phyloP scores from a whole-genome alignment of 2,113 vertebrate genomes.

The Perccottus glenii region DNA sequence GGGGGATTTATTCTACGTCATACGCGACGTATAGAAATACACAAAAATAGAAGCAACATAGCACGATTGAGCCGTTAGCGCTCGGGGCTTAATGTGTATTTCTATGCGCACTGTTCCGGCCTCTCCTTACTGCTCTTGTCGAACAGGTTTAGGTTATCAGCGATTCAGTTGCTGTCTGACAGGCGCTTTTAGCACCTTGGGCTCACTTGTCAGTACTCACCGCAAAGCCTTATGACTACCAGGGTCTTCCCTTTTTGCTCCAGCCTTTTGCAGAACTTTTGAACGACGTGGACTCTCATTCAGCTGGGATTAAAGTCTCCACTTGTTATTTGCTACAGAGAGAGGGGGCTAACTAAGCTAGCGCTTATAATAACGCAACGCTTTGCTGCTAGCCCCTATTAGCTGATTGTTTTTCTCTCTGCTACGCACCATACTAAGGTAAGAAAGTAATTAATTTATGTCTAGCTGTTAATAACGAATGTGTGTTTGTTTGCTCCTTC shows the following conservation, averaged over 20 bases:
- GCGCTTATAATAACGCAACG: slow-evolving; percentile 25
- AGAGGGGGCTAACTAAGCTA: slow-evolving; percentile 49
- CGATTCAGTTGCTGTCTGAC: slow-evolving; percentile 49
- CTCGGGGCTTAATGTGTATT: background rate
- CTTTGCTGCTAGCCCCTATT: slow-evolving; percentile 41
- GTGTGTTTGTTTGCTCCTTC: background rate
- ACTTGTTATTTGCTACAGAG: slow-evolving; percentile 51
- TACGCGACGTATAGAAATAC: slow-evolving; percentile 29
- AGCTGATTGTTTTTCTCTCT: slow-evolving; percentile 31
- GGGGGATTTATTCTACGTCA: slow-evolving; percentile 8
- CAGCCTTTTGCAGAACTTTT: background rate
- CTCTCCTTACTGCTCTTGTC: background rate
- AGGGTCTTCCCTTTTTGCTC: background rate
- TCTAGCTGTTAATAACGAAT: background rate
- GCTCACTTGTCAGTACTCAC: background rate
- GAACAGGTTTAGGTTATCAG: slow-evolving; percentile 52
- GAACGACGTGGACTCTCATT: background rate
- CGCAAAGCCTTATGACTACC: background rate
- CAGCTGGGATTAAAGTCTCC: slow-evolving; percentile 17
- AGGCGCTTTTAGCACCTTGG: slow-evolving; percentile 3
- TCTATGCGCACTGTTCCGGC: background rate
- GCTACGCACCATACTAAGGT: slow-evolving; percentile 54
- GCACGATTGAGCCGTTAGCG: background rate
- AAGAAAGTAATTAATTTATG: slow-evolving; percentile 10
- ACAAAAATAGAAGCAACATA: slow-evolving; percentile 3